Conservation (phyloP, 2,113 vertebrate genomes). For the Antigone vipio region DNA sequence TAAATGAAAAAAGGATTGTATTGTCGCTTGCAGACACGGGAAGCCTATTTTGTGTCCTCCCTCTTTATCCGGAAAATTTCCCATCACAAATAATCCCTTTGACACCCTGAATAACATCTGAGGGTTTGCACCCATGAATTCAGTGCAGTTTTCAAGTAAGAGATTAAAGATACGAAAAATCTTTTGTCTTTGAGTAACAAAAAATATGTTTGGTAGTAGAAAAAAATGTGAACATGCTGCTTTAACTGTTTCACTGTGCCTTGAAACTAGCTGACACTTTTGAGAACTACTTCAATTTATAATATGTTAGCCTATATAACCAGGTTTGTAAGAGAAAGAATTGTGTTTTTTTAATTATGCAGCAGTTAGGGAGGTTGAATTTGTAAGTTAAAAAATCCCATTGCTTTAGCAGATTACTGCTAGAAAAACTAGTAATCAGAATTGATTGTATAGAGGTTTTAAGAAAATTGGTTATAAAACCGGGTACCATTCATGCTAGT, state of each 20-base stretch:
- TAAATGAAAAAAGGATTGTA: background rate
- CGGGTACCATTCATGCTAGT: background rate
- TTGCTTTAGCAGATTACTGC: background rate
- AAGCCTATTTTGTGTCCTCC: background rate
- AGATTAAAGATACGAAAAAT: background rate
- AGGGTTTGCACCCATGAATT: background rate
- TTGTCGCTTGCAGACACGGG: background rate
- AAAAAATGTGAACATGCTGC: background rate
- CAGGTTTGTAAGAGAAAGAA: background rate
- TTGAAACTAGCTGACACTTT: background rate
- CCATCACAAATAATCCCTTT: background rate
- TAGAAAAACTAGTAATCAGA: background rate
- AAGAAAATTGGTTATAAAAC: background rate
- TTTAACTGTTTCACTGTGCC: background rate
- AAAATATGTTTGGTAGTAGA: background rate
- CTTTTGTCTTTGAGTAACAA: background rate
- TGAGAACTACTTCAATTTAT: background rate
- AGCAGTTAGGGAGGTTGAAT: background rate
- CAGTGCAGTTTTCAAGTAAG: background rate
- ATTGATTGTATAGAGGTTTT: background rate
- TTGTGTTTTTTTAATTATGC: background rate
- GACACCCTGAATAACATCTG: background rate
- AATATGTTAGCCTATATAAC: background rate
- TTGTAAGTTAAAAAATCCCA: background rate
- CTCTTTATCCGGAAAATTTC: background rate